Evolutionary conservation across 2,888 invertebrate genomes (phyloP), one percentile per base, ranked within the genome.

Genomic region (Ophioninae sp.): DNA sequence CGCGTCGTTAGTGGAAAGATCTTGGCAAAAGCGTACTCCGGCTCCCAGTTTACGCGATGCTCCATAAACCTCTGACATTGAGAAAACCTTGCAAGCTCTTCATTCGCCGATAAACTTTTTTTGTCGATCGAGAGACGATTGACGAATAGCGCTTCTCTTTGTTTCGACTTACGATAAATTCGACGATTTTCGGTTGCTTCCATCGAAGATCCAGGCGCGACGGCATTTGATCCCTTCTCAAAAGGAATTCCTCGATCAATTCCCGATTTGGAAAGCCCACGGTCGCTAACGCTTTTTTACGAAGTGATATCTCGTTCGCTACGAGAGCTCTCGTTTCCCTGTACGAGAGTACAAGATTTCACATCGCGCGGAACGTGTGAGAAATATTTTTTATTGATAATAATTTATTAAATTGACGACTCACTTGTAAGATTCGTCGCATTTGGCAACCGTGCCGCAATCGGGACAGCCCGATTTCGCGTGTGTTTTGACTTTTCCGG

Each of bases 21-120:
- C 91, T 97, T 97, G 88, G 96, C 95, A 85, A 97, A 95, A 59
- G 96, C 94, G 90, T 97, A 97, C 44, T 95, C 94, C 89, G 96
- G 95, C 2, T 95, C 94, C 97, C 97, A 97, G 85, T 95, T 94
- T 74, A 97, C 91, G 88, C 96, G 95, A 81, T 93, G 93, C 0
- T 94, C 94, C 93, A 96, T 95, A 86, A 96, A 94, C 92, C 95
- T 95, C 96, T 96, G 78, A 78, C 41, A 37, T 65, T 5, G 56
- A 39, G 69, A 64, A 41, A 50, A 68, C 76, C 7, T 10, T 21
- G 21, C 3, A 17, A 44, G 8, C 39, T 6, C 7, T 21, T 0
- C n/a, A 20, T 17, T 7, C 50, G 2, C 6, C 1, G 7, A 69
- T n/a, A 5, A 30, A 30, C 23, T 23, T 44, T 21, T 50, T 2